Percentiles rank a stretch among this genome's conserved stretches.
phyloP scores from a whole-genome alignment of 1,140 invertebrate genomes.

The Daktulosphaira vitifoliae region DNA sequence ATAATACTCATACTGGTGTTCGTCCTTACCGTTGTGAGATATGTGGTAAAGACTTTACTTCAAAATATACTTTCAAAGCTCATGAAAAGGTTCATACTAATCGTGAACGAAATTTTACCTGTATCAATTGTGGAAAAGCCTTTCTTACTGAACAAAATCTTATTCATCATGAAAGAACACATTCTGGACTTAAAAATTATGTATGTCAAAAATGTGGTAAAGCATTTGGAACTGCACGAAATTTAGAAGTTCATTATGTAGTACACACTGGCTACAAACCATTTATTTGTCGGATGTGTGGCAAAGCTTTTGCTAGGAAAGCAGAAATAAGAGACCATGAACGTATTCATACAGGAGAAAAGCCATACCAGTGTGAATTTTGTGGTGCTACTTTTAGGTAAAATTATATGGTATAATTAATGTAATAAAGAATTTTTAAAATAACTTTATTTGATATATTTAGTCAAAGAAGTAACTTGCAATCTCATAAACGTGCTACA shows the following conservation, averaged over 20 bases:
- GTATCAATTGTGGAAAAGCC: conserved; percentile 57
- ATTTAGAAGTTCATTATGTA: conserved; percentile 63
- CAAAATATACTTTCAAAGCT: conserved; percentile 65
- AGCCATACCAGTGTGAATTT: conserved; percentile 70
- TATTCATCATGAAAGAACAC: conserved; percentile 61
- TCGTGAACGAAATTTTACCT: conserved; percentile 58
- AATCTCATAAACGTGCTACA: conserved; percentile 67
- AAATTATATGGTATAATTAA: not conserved
- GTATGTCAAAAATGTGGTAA: conserved; percentile 67
- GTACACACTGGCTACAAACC: conserved; percentile 63
- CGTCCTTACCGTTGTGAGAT: conserved; percentile 56
- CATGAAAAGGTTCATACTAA: conserved; percentile 65
- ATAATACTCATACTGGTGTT: conserved; percentile 58
- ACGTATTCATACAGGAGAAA: conserved; percentile 76
- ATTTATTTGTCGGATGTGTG: conserved; percentile 59
- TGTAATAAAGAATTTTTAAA: not conserved
- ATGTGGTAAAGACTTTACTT: conserved; percentile 65
- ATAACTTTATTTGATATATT: conserved; percentile 37
- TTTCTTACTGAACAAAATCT: conserved; percentile 68
- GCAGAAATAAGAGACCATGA: conserved; percentile 69
- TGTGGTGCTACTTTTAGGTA: conserved; percentile 63
- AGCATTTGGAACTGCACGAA: conserved; percentile 63
- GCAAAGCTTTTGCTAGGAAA: conserved; percentile 63
- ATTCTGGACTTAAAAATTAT: conserved; percentile 58
- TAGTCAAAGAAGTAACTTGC: conserved; percentile 67